These are phyloP conservation scores for Phrynosoma platyrhinos DNA, from an alignment of 2,113 vertebrate genomes.

Conservation along the genomic window DNA sequence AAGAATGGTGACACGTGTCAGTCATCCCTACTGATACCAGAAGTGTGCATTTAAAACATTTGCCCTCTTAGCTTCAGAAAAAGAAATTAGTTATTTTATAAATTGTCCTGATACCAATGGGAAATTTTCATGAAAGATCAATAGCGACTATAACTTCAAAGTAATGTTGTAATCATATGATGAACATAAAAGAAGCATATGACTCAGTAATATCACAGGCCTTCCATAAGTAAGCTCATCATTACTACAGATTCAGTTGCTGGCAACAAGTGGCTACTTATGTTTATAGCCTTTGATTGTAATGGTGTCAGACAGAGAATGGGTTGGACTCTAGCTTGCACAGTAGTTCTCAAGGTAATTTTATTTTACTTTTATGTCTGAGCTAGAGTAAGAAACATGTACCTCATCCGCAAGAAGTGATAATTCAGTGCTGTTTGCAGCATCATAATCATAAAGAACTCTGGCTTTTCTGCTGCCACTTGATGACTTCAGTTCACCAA, in stretches of 20 bases:
- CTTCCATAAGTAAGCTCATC: background rate
- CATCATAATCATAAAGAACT: constrained; percentile 97
- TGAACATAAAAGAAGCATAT: background rate
- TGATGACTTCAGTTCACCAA: constrained; percentile 87
- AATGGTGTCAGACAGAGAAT: background rate
- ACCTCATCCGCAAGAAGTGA: constrained; percentile 98
- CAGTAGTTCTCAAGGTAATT: background rate
- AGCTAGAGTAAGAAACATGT: constrained; percentile 14
- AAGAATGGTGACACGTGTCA: background rate
- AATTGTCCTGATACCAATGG: background rate
- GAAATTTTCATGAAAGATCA: background rate
- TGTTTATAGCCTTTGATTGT: background rate
- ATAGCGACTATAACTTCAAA: background rate
- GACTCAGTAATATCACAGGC: background rate
- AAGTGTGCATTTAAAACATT: background rate
- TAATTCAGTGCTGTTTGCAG: constrained; percentile 94
- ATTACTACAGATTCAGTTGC: background rate
- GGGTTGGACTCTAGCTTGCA: background rate
- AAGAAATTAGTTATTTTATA: background rate
- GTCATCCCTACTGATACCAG: background rate
- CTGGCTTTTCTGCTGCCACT: constrained; percentile 91
- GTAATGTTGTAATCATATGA: background rate
- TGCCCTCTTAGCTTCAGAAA: background rate
- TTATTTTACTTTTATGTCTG: background rate
- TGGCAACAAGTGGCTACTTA: background rate